A percentile compares a stretch with the other conserved stretches of the same genome.
These are phyloP conservation scores for Morpho helenor DNA, from an alignment of 2,888 invertebrate species.

Conservation along the genomic window DNA sequence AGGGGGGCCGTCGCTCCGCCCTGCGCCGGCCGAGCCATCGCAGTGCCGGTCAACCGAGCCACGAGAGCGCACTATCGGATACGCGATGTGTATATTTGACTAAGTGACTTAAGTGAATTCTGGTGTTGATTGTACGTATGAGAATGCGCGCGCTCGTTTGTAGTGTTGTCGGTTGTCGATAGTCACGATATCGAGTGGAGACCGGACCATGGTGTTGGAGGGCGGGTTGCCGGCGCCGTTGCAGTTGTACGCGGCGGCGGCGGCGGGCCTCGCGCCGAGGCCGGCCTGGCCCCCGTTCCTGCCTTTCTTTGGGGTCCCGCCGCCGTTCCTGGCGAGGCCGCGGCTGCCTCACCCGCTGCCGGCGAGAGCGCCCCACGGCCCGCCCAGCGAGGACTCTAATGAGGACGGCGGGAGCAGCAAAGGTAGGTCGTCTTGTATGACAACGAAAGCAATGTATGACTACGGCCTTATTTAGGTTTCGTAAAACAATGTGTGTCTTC, in stretches of 20 bases:
- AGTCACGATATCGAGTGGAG: constrained; percentile 56
- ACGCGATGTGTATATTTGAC: constrained; percentile 21
- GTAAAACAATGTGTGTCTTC: too few relatives aligned
- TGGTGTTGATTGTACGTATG: constrained; percentile 6
- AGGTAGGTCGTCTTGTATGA: constrained; percentile 43
- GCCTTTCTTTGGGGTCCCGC: constrained; percentile 79
- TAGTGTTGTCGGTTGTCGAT: constrained; percentile 46
- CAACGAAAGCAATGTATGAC: too few relatives aligned
- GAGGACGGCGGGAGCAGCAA: constrained; percentile 75
- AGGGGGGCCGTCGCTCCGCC: constrained; percentile 60
- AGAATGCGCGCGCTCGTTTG: constrained; percentile 38
- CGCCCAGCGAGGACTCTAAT: constrained; percentile 77
- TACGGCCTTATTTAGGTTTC: too few relatives aligned
- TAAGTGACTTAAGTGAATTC: constrained; percentile 21
- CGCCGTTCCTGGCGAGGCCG: constrained; percentile 76
- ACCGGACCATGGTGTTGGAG: constrained; percentile 81
- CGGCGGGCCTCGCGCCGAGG: constrained; percentile 77
- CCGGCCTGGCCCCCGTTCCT: constrained; percentile 82
- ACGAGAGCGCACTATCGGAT: constrained; percentile 41
- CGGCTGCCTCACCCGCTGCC: constrained; percentile 64
- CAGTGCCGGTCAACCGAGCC: constrained; percentile 56
- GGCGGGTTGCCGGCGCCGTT: constrained; percentile 84
- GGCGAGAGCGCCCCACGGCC: constrained; percentile 65
- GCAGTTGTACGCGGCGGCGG: constrained; percentile 85
- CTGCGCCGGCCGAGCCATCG: constrained; percentile 64